Evolutionary conservation across 2,888 invertebrate genomes (phyloP).

Genomic region (Barypeithes pellucidus): DNA sequence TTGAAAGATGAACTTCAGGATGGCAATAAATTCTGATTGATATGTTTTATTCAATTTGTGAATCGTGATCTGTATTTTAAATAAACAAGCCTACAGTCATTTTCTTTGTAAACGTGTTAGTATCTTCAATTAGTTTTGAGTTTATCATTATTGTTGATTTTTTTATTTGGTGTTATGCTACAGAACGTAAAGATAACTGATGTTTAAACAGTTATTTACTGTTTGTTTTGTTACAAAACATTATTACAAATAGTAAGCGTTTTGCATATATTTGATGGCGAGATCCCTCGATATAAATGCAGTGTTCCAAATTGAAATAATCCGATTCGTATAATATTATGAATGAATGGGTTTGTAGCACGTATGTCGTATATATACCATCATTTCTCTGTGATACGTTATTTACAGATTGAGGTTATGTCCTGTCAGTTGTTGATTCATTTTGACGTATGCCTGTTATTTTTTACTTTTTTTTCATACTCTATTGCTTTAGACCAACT

Average conservation of each 20-base stretch:
- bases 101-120: not conserved
- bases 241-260: too few species aligned
- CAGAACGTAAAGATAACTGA: too few species aligned
- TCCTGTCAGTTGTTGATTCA: constrained; percentile 30
- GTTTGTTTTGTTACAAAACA: too few species aligned
- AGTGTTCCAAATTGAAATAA: too few species aligned
- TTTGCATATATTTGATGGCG: too few species aligned
- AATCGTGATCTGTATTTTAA: not conserved
- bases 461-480: constrained; percentile 32
- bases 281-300: too few species aligned
- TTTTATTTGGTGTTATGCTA: too few species aligned
- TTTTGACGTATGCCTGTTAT: constrained; percentile 35
- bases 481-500: constrained; percentile 20
- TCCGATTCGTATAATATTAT: too few species aligned
- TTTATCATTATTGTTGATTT: too few species aligned
- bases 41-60: not conserved
- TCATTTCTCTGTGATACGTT: constrained; percentile 3
- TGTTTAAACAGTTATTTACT: too few species aligned
- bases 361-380: too few species aligned
- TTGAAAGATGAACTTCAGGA: constrained; percentile 55
- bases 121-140: not conserved
- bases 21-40: constrained; percentile 46
- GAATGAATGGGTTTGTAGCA: too few species aligned
- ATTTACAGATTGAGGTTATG: constrained; percentile 33
- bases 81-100: not conserved